Percentiles rank a stretch among this genome's conserved stretches.
These are phyloP conservation scores for Dufourea novaeangliae DNA, from an alignment of 1,140 invertebrate species.

Conservation along the genomic window DNA sequence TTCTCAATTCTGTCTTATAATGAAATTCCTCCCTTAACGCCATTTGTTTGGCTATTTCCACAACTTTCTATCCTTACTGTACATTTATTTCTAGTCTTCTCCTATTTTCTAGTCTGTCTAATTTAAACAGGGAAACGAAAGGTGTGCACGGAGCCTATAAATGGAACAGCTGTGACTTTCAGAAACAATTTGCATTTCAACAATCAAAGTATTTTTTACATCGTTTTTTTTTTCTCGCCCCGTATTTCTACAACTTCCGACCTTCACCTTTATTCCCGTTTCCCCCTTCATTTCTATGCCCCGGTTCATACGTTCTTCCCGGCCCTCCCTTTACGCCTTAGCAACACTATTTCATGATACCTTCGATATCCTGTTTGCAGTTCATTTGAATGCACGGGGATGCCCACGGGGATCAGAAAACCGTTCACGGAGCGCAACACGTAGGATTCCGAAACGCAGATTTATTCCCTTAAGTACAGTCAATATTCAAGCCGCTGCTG, in stretches of 20 bases:
- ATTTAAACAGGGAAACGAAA: no score
- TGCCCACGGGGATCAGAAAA: slow-evolving; percentile 59
- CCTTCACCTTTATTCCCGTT: slow-evolving; percentile 13
- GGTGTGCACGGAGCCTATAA: no score
- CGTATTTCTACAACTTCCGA: background rate
- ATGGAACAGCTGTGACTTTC: no score
- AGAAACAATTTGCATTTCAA: no score
- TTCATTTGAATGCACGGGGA: slow-evolving; percentile 70
- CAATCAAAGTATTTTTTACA: no score
- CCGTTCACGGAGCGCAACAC: slow-evolving; percentile 63
- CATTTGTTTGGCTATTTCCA: no score
- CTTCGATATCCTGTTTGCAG: slow-evolving; percentile 67
- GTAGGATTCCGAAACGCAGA: slow-evolving; percentile 62
- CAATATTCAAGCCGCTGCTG: slow-evolving; percentile 46
- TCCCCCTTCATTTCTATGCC: slow-evolving; percentile 46
- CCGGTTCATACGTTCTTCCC: slow-evolving; percentile 10
- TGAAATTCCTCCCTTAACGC: no score
- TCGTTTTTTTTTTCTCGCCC: background rate
- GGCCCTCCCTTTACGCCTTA: slow-evolving; percentile 7
- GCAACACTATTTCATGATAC: slow-evolving; percentile 48
- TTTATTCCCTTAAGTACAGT: slow-evolving; percentile 66
- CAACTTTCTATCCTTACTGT: no score
- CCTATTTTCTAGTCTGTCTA: no score
- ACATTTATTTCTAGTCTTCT: no score
- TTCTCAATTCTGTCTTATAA: no score